Evolutionary conservation across 2,797 vertebrate species (phyloP).

Genomic region (Fistularia tabacaria): DNA sequence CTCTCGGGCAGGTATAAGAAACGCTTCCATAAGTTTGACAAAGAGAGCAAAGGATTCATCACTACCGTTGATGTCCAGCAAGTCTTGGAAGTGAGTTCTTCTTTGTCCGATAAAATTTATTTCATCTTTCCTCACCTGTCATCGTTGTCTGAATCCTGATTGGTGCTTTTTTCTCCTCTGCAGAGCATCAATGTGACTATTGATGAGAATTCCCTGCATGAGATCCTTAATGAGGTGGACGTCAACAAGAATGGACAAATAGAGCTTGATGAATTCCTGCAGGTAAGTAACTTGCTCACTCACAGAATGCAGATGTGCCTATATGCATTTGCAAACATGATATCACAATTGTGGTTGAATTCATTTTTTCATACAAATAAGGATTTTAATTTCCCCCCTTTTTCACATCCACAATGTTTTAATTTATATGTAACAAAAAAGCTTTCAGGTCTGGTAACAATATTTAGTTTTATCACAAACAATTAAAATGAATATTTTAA

Average conservation of each 20-base stretch:
- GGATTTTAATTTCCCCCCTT: no score
- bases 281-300: slow-evolving; percentile 70
- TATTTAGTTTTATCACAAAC: no score
- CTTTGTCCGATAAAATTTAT: background rate
- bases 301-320: no score
- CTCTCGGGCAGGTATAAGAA: slow-evolving; percentile 85
- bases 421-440: background rate
- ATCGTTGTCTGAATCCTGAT: background rate
- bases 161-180: slow-evolving; percentile 12
- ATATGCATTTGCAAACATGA: background rate
- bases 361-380: no score
- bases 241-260: slow-evolving; percentile 98
- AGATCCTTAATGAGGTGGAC: slow-evolving; percentile 96
- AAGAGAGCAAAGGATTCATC: slow-evolving; percentile 94
- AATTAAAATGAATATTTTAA: no score
- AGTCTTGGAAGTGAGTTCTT: slow-evolving; percentile 82
- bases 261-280: slow-evolving; percentile 93
- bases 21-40: slow-evolving; percentile 94
- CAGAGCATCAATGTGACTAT: slow-evolving; percentile 91
- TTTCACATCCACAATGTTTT: background rate
- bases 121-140: background rate
- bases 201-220: slow-evolving; percentile 89
- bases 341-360: no score
- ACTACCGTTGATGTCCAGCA: slow-evolving; percentile 91
- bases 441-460: no score